Conservation (phyloP, 2,888 invertebrate species). For the Thera obeliscata region DNA sequence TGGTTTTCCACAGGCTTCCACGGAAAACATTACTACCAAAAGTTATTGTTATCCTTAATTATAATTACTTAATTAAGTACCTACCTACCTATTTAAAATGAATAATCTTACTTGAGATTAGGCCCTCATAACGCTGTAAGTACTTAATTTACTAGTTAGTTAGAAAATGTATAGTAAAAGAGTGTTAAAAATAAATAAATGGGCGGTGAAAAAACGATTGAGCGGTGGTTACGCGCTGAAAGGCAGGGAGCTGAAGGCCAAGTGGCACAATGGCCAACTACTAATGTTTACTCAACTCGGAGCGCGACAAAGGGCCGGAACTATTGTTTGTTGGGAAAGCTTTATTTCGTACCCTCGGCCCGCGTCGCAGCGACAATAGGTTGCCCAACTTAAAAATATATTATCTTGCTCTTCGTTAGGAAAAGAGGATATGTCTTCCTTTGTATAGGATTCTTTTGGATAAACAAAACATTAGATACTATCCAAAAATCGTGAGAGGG, state of each 20-base stretch:
- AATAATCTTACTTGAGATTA: background rate
- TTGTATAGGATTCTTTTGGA: background rate
- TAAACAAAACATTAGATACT: too few species aligned
- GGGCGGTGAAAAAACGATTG: slow-evolving; percentile 36
- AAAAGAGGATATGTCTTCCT: slow-evolving; percentile 48
- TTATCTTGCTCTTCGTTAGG: slow-evolving; percentile 68
- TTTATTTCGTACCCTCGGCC: slow-evolving; percentile 81
- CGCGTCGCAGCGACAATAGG: slow-evolving; percentile 79
- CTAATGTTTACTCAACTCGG: slow-evolving; percentile 82
- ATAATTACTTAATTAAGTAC: background rate
- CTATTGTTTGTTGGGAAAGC: slow-evolving; percentile 84
- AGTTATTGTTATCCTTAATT: background rate
- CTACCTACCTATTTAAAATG: background rate
- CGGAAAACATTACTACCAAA: slow-evolving; percentile 30
- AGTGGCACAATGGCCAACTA: slow-evolving; percentile 75
- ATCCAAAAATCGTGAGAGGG: too few species aligned
- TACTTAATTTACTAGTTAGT: background rate
- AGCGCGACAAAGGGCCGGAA: slow-evolving; percentile 83
- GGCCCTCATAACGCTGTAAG: too few species aligned
- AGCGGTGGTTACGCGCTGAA: slow-evolving; percentile 43
- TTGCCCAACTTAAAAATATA: slow-evolving; percentile 84
- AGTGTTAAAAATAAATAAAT: slow-evolving; percentile 31
- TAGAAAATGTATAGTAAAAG: slow-evolving; percentile 13
- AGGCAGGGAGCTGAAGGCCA: slow-evolving; percentile 45
- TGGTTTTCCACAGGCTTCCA: slow-evolving; percentile 63